Evolutionary conservation across 1,140 invertebrate species (phyloP).

Genomic region (Diplogasteroides magnus): DNA sequence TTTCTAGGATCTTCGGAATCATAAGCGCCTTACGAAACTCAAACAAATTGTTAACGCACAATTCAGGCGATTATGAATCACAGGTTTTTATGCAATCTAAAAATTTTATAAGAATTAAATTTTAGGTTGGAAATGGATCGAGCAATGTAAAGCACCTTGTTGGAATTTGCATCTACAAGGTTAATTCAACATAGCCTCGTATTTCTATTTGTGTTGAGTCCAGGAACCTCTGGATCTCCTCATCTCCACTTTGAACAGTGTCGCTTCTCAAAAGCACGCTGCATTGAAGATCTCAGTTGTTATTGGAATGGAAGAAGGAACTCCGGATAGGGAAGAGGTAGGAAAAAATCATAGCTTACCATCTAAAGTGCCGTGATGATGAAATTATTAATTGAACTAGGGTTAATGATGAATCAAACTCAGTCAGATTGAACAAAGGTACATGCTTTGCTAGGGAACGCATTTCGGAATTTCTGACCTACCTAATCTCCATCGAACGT

Average conservation of each 20-base stretch:
- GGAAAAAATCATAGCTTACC: no score
- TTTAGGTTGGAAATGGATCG: background rate
- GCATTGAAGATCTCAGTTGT: conserved; percentile 32
- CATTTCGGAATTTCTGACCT: no score
- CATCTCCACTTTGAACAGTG: conserved; percentile 24
- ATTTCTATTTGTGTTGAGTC: no score
- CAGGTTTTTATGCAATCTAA: background rate
- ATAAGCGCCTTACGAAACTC: conserved; percentile 12
- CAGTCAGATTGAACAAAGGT: conserved; percentile 35
- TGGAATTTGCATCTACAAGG: conserved; percentile 32
- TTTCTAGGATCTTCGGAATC: no score
- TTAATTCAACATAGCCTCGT: no score
- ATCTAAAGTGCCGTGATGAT: no score
- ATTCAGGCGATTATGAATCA: background rate
- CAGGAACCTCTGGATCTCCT: conserved; percentile 26
- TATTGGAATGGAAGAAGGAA: conserved; percentile 34
- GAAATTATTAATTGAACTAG: no score
- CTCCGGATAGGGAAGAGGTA: conserved; percentile 30
- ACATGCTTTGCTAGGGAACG: no score
- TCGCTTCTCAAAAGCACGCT: conserved; percentile 19
- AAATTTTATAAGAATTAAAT: conserved; percentile 12
- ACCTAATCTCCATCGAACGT: no score
- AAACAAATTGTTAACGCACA: no score
- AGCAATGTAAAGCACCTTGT: conserved; percentile 25
- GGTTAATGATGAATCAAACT: no score